Conservation (phyloP, 2,113 vertebrate species). For the Bos javanicus region DNA sequence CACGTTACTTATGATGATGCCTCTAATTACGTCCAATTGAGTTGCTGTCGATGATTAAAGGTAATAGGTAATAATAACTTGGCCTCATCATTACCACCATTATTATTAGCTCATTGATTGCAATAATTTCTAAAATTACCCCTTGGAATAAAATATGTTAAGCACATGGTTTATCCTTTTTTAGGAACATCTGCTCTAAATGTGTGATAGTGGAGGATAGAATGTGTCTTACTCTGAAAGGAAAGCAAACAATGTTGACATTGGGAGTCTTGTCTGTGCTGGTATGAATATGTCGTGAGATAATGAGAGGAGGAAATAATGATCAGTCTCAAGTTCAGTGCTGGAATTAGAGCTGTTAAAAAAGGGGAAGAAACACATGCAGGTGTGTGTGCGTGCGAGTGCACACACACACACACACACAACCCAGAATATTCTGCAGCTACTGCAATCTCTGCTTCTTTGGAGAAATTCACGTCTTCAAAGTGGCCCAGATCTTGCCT, state of each 20-base stretch:
- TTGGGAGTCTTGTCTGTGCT: slow-evolving; percentile 71
- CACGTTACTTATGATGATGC: slow-evolving; percentile 89
- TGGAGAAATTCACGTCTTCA: background rate
- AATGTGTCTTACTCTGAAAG: slow-evolving; percentile 78
- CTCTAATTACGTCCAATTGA: slow-evolving; percentile 93
- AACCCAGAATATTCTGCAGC: background rate
- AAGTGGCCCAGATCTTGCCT: background rate
- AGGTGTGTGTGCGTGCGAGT: too few relatives aligned
- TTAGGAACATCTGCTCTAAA: slow-evolving; percentile 86
- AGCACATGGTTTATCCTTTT: slow-evolving; percentile 89
- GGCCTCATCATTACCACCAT: slow-evolving; percentile 88
- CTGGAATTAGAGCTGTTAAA: slow-evolving; percentile 68
- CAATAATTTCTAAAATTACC: slow-evolving; percentile 95
- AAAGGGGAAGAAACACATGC: slow-evolving; percentile 21
- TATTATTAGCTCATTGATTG: slow-evolving; percentile 96
- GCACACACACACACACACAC: background rate
- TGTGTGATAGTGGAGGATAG: slow-evolving; percentile 79
- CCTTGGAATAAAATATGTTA: slow-evolving; percentile 89
- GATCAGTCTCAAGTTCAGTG: slow-evolving; percentile 76
- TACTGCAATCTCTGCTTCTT: background rate
- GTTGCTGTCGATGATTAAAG: slow-evolving; percentile 93
- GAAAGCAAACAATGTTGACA: slow-evolving; percentile 77
- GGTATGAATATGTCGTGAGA: slow-evolving; percentile 73
- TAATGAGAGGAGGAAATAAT: slow-evolving; percentile 77
- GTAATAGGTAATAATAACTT: slow-evolving; percentile 90